phyloP scores from a whole-genome alignment of 1,140 invertebrate genomes.

The Drosophila pallidifrons region DNA sequence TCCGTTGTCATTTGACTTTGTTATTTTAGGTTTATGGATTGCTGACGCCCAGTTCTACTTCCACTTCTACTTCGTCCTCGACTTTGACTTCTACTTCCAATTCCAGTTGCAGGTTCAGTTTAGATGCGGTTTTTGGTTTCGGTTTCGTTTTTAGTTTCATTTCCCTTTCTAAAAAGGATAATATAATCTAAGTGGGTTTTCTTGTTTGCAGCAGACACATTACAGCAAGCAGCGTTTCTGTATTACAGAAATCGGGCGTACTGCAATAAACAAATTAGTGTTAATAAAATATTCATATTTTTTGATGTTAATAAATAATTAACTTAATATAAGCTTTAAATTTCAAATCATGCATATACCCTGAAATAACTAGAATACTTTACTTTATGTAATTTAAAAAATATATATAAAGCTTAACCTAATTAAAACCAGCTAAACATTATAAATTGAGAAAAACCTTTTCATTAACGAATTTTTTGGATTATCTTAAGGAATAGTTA shows the following conservation, averaged over 20 bases:
- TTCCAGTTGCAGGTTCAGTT: no score
- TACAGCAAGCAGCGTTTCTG: neutral
- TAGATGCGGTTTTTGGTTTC: neutral
- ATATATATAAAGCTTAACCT: no score
- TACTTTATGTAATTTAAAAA: no score
- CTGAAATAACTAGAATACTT: no score
- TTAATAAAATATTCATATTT: neutral
- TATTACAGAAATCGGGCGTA: neutral
- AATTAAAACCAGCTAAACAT: no score
- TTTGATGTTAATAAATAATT: no score
- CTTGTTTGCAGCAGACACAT: slow-evolving; percentile 38
- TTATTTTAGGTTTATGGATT: slow-evolving; percentile 45
- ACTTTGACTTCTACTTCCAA: no score
- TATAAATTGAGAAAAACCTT: no score
- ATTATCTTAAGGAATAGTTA: no score
- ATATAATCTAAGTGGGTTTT: slow-evolving; percentile 68
- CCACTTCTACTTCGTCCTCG: neutral
- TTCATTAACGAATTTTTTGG: no score
- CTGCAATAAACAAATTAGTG: neutral
- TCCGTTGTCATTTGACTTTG: slow-evolving; percentile 45
- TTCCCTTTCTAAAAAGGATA: slow-evolving; percentile 57
- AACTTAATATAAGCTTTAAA: no score
- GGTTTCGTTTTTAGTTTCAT: slow-evolving; percentile 13
- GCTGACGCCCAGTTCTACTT: slow-evolving; percentile 21
- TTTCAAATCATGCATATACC: no score